These are phyloP conservation scores for Brachyptera risi DNA, from an alignment of 2,888 invertebrate species.

Conservation along the genomic window DNA sequence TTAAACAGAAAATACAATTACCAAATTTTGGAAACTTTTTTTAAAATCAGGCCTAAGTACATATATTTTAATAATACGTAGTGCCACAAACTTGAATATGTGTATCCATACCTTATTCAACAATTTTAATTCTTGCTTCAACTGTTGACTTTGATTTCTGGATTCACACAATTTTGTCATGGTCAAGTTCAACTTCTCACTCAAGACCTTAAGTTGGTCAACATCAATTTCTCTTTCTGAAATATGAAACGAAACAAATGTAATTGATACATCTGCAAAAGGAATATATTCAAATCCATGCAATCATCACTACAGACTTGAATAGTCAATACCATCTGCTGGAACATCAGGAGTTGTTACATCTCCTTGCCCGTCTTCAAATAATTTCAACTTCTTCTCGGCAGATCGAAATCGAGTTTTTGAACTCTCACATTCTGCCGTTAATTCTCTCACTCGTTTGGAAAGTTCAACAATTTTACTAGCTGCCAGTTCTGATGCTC, in stretches of 20 bases:
- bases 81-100: too few species aligned
- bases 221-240: not conserved
- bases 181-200: constrained; percentile 56
- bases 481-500: constrained; percentile 1
- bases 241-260: too few species aligned
- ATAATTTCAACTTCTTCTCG: constrained; percentile 27
- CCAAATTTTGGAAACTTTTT: not conserved
- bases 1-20: constrained; percentile 17
- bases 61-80: too few species aligned
- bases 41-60: too few species aligned
- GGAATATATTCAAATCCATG: too few species aligned
- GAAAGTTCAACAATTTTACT: constrained; percentile 49
- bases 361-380: constrained; percentile 36
- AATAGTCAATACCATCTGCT: constrained; percentile 14
- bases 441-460: constrained; percentile 61
- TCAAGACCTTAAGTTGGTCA: constrained; percentile 52
- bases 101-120: constrained; percentile 60
- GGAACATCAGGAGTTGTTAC: constrained; percentile 13
- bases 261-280: too few species aligned
- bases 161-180: constrained; percentile 63
- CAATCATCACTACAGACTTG: too few species aligned
- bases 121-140: constrained; percentile 67
- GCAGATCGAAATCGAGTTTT: constrained; percentile 53
- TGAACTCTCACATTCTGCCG: constrained; percentile 56
- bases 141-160: constrained; percentile 62